These are phyloP conservation scores for Hemibates koningsi DNA, from an alignment of 2,113 vertebrate genomes.

Conservation along the genomic window DNA sequence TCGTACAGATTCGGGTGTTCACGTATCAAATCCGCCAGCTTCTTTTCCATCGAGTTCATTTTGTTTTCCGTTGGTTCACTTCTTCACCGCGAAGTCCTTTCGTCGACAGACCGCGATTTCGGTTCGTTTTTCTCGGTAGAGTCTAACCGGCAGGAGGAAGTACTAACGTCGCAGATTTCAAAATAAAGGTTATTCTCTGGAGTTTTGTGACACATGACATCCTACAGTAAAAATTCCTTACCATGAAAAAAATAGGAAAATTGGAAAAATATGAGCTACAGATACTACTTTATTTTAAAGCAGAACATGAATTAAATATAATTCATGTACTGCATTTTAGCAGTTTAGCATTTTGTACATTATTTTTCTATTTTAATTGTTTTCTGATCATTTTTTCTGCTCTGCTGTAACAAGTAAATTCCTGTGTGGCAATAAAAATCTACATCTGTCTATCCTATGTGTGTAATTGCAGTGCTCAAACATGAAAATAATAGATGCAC, in stretches of 20 bases:
- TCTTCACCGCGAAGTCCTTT: constrained; percentile 24
- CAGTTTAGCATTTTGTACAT: neutral
- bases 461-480: neutral
- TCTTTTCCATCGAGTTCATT: constrained; percentile 36
- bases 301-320: neutral
- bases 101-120: constrained; percentile 2
- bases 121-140: neutral
- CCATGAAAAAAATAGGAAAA: neutral
- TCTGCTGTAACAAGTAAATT: neutral
- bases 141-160: constrained; percentile 1
- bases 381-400: neutral
- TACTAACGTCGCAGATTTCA: neutral
- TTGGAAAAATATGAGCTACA: neutral
- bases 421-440: neutral
- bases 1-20: constrained; percentile 47
- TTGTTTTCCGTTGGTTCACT: neutral
- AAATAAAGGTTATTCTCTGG: constrained; percentile 9
- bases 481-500: neutral
- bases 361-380: neutral
- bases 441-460: neutral
- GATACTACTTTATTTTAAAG: neutral
- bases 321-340: neutral
- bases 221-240: neutral
- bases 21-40: constrained; percentile 30
- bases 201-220: neutral